Percentiles rank a stretch among this genome's conserved stretches.
phyloP scores from a whole-genome alignment of 2,797 vertebrate species.

The Rallus crepitans region DNA sequence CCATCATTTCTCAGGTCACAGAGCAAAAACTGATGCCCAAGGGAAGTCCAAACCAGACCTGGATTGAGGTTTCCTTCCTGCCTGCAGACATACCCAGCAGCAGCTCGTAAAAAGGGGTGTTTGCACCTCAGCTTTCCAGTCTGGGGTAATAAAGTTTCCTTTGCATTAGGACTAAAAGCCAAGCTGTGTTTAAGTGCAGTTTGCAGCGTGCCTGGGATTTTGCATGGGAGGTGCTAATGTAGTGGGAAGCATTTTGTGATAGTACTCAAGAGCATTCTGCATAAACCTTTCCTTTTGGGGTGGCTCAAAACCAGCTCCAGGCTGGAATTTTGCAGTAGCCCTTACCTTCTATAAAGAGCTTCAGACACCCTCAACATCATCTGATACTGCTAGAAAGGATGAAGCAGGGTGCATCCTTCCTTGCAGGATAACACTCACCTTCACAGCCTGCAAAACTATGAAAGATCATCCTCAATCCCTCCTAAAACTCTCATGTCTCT shows the following conservation, averaged over 20 bases:
- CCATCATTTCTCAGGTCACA: background rate
- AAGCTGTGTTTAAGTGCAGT: background rate
- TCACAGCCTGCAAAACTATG: background rate
- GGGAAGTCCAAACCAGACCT: background rate
- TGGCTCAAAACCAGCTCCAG: background rate
- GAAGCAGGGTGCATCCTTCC: background rate
- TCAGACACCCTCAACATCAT: background rate
- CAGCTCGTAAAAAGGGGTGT: constrained; percentile 32
- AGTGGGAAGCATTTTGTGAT: background rate
- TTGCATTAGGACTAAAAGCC: background rate
- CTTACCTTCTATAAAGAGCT: background rate
- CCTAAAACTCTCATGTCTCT: background rate
- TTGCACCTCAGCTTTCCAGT: constrained; percentile 39
- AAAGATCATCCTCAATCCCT: background rate
- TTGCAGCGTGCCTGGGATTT: background rate
- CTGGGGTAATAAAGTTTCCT: constrained; percentile 1
- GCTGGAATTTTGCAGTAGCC: background rate
- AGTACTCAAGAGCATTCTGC: background rate
- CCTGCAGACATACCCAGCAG: background rate
- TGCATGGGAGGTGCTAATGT: background rate
- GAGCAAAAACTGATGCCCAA: background rate
- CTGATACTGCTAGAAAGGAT: background rate
- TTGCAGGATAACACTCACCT: background rate
- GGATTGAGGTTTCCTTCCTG: constrained; percentile 48
- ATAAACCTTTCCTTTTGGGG: background rate